Evolutionary conservation across 2,888 invertebrate genomes (phyloP).

Genomic region (Metallyticus violacea): DNA sequence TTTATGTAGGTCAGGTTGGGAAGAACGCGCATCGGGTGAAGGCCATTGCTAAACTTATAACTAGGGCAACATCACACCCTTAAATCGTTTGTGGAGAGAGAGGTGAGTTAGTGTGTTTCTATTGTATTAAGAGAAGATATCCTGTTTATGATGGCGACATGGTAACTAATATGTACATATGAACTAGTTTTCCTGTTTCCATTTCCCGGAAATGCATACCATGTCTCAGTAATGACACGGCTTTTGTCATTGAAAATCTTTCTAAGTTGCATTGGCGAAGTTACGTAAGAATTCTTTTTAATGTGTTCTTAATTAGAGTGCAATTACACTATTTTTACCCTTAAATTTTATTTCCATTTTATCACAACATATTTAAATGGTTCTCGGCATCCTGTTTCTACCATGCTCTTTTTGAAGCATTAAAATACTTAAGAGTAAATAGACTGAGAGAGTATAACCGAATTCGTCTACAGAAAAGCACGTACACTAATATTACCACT

Average conservation of each 20-base stretch:
- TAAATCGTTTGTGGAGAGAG: background rate
- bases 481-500: no score
- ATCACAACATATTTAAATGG: no score
- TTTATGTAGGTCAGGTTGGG: background rate
- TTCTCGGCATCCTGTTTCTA: no score
- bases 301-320: background rate
- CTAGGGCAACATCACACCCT: background rate
- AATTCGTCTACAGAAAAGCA: no score
- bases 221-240: background rate
- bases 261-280: background rate
- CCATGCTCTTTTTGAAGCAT: no score
- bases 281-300: background rate
- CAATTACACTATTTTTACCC: no score
- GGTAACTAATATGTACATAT: no score
- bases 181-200: background rate
- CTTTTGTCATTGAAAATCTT: background rate
- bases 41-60: background rate
- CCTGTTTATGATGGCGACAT: background rate
- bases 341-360: no score
- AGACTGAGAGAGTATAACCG: no score
- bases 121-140: background rate
- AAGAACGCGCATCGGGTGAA: background rate
- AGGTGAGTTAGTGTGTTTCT: background rate
- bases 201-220: background rate
- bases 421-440: no score